Percentiles rank a stretch among this genome's conserved stretches.
Conservation (phyloP, 1,140 invertebrate species). For the Paramacrobiotus metropolitanus region DNA sequence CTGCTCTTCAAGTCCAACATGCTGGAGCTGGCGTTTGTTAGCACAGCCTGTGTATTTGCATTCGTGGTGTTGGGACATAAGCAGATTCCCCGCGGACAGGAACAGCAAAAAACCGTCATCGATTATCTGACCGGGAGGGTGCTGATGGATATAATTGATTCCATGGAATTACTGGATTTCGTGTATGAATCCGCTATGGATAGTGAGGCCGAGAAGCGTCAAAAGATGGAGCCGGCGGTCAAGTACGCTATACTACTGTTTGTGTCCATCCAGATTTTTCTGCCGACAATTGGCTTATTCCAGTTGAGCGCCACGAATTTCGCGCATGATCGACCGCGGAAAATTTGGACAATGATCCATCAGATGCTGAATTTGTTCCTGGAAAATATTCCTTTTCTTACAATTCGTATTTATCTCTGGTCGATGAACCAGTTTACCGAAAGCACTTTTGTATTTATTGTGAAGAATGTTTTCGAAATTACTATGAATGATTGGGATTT, state of each 20-base stretch:
- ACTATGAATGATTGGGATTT: no score
- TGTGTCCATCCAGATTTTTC: not conserved
- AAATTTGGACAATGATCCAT: no score
- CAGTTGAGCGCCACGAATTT: slow-evolving; percentile 3
- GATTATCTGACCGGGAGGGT: not conserved
- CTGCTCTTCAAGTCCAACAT: no score
- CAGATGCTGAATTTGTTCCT: not conserved
- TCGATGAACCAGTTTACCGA: not conserved
- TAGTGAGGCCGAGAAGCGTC: not conserved
- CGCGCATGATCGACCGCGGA: not conserved
- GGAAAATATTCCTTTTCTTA: not conserved
- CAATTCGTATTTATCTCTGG: not conserved
- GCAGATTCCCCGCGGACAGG: no score
- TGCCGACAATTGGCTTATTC: not conserved
- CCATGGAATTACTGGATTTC: not conserved
- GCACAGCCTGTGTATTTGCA: no score
- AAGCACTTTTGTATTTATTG: not conserved
- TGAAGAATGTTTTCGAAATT: not conserved
- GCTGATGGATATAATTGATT: not conserved
- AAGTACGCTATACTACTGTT: not conserved
- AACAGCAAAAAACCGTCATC: not conserved
- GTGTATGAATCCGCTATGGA: not conserved
- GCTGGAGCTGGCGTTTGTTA: no score
- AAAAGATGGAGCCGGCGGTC: not conserved
- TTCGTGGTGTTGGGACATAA: no score